Conservation (phyloP, 2,888 invertebrate genomes). For the Halictus quadricinctus region DNA sequence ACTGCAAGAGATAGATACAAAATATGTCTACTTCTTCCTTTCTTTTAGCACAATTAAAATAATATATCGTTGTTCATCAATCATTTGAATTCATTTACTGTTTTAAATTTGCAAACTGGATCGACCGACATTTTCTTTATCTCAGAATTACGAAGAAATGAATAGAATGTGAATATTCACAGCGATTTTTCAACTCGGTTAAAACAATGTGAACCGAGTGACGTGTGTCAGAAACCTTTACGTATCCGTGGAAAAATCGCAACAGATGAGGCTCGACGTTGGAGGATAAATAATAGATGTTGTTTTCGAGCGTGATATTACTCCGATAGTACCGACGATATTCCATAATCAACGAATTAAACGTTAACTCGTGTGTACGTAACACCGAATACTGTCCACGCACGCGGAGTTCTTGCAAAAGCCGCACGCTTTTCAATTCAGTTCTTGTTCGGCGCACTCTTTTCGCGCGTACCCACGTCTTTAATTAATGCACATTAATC, state of each 20-base stretch:
- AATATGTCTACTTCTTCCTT: too few relatives aligned
- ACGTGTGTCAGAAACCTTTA: not conserved
- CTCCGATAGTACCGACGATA: not conserved
- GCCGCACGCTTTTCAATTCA: constrained; percentile 22
- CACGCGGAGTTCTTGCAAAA: not conserved
- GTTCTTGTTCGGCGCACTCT: constrained; percentile 17
- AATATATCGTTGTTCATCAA: too few relatives aligned
- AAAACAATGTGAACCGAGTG: not conserved
- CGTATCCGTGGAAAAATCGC: not conserved
- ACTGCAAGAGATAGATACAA: too few relatives aligned
- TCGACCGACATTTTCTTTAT: too few relatives aligned
- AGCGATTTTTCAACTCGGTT: not conserved
- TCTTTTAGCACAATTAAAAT: too few relatives aligned
- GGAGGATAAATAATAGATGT: not conserved
- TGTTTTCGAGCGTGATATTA: not conserved
- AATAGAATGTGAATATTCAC: not conserved
- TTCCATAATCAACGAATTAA: not conserved
- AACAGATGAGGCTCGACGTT: not conserved
- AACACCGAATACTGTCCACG: not conserved
- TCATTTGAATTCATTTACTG: too few relatives aligned
- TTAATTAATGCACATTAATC: constrained; percentile 57
- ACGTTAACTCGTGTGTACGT: not conserved
- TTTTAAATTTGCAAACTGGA: too few relatives aligned
- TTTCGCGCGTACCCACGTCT: constrained; percentile 41
- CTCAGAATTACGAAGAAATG: not conserved